Evolutionary conservation across 2,113 vertebrate genomes (phyloP).

Genomic region (Hydropotes inermis): DNA sequence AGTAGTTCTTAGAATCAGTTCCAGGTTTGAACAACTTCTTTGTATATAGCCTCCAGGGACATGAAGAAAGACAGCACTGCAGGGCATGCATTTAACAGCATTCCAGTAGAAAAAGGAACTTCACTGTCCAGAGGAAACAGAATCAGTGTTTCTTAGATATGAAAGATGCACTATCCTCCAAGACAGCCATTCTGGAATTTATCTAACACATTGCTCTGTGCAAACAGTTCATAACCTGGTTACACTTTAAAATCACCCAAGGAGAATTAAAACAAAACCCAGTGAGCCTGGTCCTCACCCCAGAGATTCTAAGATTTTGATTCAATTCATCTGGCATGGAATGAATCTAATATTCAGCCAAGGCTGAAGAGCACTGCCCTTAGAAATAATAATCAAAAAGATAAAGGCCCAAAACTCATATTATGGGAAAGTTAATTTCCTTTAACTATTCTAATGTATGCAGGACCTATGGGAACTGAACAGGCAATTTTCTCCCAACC

Average conservation of each 20-base stretch:
- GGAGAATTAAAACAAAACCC: neutral
- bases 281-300: neutral
- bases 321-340: neutral
- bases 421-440: neutral
- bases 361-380: neutral
- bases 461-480: neutral
- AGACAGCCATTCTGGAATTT: neutral
- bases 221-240: neutral
- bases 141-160: neutral
- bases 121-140: neutral
- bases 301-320: neutral
- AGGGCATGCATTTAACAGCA: neutral
- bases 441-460: neutral
- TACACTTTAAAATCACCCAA: constrained; percentile 21
- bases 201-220: neutral
- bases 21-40: neutral
- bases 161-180: neutral
- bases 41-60: neutral
- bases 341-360: neutral
- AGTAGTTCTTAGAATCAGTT: constrained; percentile 30
- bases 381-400: neutral
- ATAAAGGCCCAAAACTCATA: neutral
- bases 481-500: neutral
- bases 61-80: neutral
- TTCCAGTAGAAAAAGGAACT: neutral